Evolutionary conservation across 2,888 invertebrate genomes (phyloP).

Genomic region (Tridacna gigas): DNA sequence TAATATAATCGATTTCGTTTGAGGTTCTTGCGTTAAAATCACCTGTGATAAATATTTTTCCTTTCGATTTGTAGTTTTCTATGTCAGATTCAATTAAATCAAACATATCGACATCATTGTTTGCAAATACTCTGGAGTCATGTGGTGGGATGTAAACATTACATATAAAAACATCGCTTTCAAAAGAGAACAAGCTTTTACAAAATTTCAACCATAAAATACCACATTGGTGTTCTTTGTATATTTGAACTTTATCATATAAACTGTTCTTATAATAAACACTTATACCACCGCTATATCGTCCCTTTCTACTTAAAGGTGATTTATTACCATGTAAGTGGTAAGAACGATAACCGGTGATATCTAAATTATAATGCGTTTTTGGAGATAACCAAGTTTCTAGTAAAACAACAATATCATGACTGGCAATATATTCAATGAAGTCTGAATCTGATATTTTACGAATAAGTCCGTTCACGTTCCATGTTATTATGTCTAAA

Average conservation of each 20-base stretch:
- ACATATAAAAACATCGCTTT: conserved; percentile 22
- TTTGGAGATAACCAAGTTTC: background rate
- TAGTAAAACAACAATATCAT: background rate
- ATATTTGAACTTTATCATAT: background rate
- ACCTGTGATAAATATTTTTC: conserved; percentile 12
- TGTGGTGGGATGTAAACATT: conserved; percentile 18
- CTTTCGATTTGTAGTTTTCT: conserved; percentile 19
- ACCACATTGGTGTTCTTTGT: conserved; percentile 8
- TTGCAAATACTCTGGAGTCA: background rate
- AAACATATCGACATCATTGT: conserved; percentile 20
- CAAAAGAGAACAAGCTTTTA: background rate
- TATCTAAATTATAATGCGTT: background rate
- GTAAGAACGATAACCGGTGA: background rate
- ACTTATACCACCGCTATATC: conserved; percentile 1
- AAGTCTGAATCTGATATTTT: conserved; percentile 22
- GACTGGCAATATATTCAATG: background rate
- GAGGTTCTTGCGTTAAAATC: conserved; percentile 18
- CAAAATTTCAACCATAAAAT: conserved; percentile 3
- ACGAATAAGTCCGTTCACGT: conserved; percentile 11
- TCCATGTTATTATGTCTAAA: conserved; percentile 1
- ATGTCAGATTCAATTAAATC: conserved; percentile 25
- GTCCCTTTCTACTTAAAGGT: background rate
- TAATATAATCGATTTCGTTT: conserved; percentile 6
- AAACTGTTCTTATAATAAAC: background rate
- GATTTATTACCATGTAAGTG: background rate